Evolutionary conservation across 2,888 invertebrate genomes (phyloP).

Genomic region (Sminthurinus aureus): DNA sequence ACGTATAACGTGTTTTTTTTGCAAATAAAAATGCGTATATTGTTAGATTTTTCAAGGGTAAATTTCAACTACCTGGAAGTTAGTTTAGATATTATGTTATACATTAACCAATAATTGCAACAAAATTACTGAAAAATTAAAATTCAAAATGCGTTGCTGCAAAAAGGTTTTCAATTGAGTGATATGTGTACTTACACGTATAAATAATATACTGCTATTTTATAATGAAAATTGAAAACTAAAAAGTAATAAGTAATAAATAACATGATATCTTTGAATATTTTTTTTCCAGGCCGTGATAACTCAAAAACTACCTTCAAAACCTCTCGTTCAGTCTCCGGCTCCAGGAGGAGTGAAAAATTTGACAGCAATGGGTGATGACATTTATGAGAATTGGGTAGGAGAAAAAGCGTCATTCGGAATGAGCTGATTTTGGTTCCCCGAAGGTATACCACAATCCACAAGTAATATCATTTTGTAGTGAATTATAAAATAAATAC

Average conservation of each 20-base stretch:
- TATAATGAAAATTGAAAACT: not conserved
- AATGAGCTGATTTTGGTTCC: slow-evolving; percentile 93
- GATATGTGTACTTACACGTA: not conserved
- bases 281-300: not conserved
- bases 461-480: slow-evolving; percentile 60
- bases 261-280: not conserved
- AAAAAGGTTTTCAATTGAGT: not conserved
- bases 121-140: no score
- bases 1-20: no score
- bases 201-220: not conserved
- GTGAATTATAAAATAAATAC: not conserved
- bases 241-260: not conserved
- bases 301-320: not conserved
- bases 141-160: not conserved
- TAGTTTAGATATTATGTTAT: no score
- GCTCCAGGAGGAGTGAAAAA: slow-evolving; percentile 4
- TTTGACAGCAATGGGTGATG: slow-evolving; percentile 43
- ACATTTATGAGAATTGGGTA: slow-evolving; percentile 45
- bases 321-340: not conserved
- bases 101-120: no score
- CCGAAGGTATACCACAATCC: slow-evolving; percentile 78
- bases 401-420: slow-evolving; percentile 81
- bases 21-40: no score
- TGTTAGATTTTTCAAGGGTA: no score
- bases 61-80: no score